phyloP scores from a whole-genome alignment of 2,797 vertebrate species.

The Mus spretus region DNA sequence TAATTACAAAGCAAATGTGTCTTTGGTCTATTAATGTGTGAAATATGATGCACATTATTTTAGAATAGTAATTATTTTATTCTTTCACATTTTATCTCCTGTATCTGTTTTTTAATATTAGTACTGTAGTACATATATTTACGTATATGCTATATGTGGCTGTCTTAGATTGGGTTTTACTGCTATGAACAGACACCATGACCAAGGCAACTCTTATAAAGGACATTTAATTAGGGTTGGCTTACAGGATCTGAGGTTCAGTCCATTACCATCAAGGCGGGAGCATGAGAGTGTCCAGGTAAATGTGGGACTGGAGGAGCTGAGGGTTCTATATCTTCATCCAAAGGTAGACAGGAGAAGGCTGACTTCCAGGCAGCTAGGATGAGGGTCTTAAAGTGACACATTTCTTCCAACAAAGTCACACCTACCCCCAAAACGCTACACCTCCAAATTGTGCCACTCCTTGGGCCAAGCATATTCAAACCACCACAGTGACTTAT shows the following conservation, averaged over 20 bases:
- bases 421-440: no score
- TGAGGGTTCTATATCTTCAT: no score
- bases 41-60: neutral
- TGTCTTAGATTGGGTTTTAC: neutral
- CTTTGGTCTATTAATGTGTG: neutral
- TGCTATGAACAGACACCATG: neutral
- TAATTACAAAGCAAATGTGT: neutral
- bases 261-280: neutral
- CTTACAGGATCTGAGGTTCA: neutral
- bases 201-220: neutral
- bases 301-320: neutral
- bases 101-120: neutral
- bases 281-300: neutral
- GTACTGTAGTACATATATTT: neutral
- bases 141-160: neutral
- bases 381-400: no score
- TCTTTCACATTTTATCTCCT: neutral
- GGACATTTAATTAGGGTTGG: neutral
- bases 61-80: neutral
- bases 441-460: no score
- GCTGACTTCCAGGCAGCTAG: no score
- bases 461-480: neutral
- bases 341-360: no score
- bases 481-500: neutral
- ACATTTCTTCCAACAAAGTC: no score